phyloP scores from a whole-genome alignment of 2,888 invertebrate genomes.

The Polyploca ridens region DNA sequence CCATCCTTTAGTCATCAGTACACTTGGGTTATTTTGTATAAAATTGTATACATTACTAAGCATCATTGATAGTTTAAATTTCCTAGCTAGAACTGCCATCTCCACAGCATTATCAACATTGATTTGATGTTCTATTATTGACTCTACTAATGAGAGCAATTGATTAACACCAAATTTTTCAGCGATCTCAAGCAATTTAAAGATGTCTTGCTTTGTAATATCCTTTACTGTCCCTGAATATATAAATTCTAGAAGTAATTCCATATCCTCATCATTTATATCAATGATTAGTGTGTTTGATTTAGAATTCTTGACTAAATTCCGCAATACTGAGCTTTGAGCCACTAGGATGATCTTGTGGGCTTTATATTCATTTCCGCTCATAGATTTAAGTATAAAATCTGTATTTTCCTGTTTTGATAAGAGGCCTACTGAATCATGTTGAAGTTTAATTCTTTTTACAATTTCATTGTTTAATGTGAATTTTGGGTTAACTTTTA shows the following conservation, averaged over 20 bases:
- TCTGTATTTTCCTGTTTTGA: conserved; percentile 57
- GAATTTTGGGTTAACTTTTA: conserved; percentile 48
- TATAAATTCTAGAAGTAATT: conserved; percentile 63
- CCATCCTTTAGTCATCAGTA: conserved; percentile 63
- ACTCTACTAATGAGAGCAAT: conserved; percentile 52
- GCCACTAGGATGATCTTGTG: conserved; percentile 68
- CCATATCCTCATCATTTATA: conserved; percentile 59
- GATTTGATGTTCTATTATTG: conserved; percentile 55
- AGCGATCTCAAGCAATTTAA: conserved; percentile 58
- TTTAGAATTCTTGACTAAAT: conserved; percentile 48
- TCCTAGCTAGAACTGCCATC: conserved; percentile 62
- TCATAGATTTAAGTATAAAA: conserved; percentile 55
- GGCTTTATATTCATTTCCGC: conserved; percentile 50
- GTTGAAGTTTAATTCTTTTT: conserved; percentile 58
- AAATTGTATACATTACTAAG: conserved; percentile 56
- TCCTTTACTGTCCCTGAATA: conserved; percentile 65
- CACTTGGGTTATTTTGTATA: conserved; percentile 59
- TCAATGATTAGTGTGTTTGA: conserved; percentile 46
- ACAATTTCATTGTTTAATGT: conserved; percentile 48
- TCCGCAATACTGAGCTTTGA: conserved; percentile 60
- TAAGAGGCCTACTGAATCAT: conserved; percentile 51
- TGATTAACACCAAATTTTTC: conserved; percentile 55
- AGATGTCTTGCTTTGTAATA: conserved; percentile 52
- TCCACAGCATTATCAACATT: conserved; percentile 62
- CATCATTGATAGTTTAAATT: conserved; percentile 55